phyloP scores from a whole-genome alignment of 1,140 invertebrate genomes.

The Elymnias hypermnestra region DNA sequence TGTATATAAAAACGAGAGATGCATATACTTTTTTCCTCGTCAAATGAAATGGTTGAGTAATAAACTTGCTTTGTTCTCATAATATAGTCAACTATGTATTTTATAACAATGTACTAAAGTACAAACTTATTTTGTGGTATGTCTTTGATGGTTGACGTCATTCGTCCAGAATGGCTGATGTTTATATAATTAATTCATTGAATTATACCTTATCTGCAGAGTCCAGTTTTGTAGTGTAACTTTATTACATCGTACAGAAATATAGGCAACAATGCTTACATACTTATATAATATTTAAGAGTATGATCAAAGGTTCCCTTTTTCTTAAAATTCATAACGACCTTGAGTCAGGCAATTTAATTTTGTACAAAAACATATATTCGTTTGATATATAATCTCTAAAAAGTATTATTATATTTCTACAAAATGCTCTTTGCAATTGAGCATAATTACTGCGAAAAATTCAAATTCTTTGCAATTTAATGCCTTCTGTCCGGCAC shows the following conservation, averaged over 20 bases:
- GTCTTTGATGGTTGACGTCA: conserved; percentile 33
- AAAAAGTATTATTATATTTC: too few relatives aligned
- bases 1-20: conserved; percentile 40
- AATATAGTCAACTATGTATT: conserved; percentile 26
- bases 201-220: conserved; percentile 40
- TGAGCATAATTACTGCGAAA: too few relatives aligned
- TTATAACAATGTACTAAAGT: conserved; percentile 24
- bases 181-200: conserved; percentile 41
- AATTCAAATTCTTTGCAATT: too few relatives aligned
- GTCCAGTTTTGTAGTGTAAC: neutral
- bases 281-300: too few relatives aligned
- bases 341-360: too few relatives aligned
- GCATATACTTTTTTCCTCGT: conserved; percentile 39
- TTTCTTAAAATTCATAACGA: too few relatives aligned
- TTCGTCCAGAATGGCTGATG: conserved; percentile 43
- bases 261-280: neutral
- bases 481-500: too few relatives aligned
- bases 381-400: too few relatives aligned
- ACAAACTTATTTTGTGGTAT: conserved; percentile 8
- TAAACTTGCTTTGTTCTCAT: conserved; percentile 41
- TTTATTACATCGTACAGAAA: conserved; percentile 1
- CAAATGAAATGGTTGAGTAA: conserved; percentile 41
- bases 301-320: too few relatives aligned
- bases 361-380: too few relatives aligned
- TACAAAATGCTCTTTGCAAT: too few relatives aligned